phyloP scores from a whole-genome alignment of 2,113 vertebrate genomes.

The Nothocercus nigrocapillus region DNA sequence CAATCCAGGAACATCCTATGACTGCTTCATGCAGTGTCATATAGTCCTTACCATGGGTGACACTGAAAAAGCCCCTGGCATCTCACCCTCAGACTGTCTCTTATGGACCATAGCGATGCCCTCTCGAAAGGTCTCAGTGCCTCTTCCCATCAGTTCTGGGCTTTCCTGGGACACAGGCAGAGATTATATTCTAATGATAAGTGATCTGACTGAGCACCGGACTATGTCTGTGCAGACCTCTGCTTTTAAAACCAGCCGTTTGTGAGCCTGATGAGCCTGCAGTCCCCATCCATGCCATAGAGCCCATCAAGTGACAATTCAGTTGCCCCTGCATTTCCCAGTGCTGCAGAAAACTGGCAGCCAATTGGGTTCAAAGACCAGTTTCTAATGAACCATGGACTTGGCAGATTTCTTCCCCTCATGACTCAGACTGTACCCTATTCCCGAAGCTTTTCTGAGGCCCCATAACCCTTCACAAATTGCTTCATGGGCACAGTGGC shows the following conservation, averaged over 20 bases:
- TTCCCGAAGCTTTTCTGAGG: fast-evolving
- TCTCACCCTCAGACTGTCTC: not conserved
- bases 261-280: not conserved
- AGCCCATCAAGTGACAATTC: not conserved
- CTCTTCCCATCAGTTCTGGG: not conserved
- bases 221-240: not conserved
- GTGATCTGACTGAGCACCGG: too few species aligned
- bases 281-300: not conserved
- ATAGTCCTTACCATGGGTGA: not conserved
- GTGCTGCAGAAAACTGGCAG: not conserved
- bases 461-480: fast-evolving
- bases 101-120: not conserved
- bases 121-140: not conserved
- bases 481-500: not conserved
- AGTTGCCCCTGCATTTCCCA: not conserved
- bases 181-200: too few species aligned
- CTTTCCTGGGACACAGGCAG: not conserved
- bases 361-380: not conserved
- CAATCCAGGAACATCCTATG: fast-evolving
- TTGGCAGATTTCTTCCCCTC: not conserved
- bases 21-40: not conserved
- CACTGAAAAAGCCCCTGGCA: not conserved
- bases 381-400: not conserved
- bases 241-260: not conserved
- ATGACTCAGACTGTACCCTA: not conserved